Conservation (phyloP, 2,113 vertebrate genomes). For the Spea bombifrons region DNA sequence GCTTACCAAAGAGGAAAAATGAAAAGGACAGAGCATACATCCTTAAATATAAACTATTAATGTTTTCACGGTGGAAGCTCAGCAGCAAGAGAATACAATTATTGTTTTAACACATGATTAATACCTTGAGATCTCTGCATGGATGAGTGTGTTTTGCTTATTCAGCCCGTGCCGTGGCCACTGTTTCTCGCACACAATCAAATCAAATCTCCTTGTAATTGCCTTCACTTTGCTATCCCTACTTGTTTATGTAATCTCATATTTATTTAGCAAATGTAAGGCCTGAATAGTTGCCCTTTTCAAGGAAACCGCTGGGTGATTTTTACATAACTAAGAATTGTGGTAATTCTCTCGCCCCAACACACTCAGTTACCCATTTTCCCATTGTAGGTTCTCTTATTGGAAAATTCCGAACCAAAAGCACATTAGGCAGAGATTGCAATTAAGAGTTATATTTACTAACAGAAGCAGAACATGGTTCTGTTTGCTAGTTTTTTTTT, state of each 20-base stretch:
- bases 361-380: neutral
- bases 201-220: constrained; percentile 51
- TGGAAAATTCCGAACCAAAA: too few relatives aligned
- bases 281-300: constrained; percentile 7
- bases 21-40: neutral
- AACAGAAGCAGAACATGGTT: too few relatives aligned
- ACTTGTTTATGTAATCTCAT: constrained; percentile 33
- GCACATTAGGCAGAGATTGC: too few relatives aligned
- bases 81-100: constrained; percentile 37
- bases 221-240: constrained; percentile 51
- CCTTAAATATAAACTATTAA: constrained; percentile 31
- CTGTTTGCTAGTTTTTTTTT: too few relatives aligned
- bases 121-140: constrained; percentile 39
- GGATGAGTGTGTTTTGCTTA: constrained; percentile 47
- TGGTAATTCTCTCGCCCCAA: neutral
- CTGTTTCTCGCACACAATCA: neutral
- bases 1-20: neutral
- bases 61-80: neutral
- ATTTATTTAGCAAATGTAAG: fast-evolving
- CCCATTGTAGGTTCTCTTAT: too few relatives aligned
- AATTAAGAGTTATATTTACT: too few relatives aligned
- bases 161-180: constrained; percentile 50
- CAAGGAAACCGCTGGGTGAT: neutral
- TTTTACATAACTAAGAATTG: neutral
- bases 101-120: constrained; percentile 54